Conservation (phyloP, 2,888 invertebrate species). For the Philereme vetulata region DNA sequence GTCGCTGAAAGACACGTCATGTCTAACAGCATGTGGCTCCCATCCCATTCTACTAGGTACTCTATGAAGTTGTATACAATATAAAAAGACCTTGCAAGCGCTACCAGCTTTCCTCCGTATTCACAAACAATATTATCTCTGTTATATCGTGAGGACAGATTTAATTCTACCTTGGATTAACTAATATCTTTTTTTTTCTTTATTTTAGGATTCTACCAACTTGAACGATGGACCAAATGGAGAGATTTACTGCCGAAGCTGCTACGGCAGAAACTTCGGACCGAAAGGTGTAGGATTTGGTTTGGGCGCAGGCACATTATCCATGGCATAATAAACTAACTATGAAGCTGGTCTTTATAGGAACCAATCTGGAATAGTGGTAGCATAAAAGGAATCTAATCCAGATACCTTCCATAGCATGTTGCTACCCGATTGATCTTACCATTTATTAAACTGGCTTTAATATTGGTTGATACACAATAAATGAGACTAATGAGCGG, state of each 20-base stretch:
- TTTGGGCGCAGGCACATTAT: conserved; percentile 94
- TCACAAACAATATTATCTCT: too few relatives aligned
- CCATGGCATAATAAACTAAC: conserved; percentile 88
- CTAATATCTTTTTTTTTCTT: conserved; percentile 18
- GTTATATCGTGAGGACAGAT: too few relatives aligned
- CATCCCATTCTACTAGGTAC: conserved; percentile 6
- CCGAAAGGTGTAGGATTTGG: conserved; percentile 96
- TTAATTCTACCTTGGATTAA: too few relatives aligned
- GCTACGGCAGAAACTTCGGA: conserved; percentile 94
- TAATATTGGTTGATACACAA: conserved; percentile 80
- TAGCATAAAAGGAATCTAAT: conserved; percentile 77
- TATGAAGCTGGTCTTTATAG: conserved; percentile 80
- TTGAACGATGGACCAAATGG: conserved; percentile 96
- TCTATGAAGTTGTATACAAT: too few relatives aligned
- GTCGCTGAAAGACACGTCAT: conserved; percentile 18
- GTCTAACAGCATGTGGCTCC: background rate
- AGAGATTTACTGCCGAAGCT: conserved; percentile 96
- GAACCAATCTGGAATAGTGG: conserved; percentile 58
- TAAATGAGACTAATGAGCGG: conserved; percentile 73
- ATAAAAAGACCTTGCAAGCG: too few relatives aligned
- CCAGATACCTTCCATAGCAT: conserved; percentile 48
- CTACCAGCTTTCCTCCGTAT: background rate
- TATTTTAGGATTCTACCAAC: conserved; percentile 91
- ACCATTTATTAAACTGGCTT: conserved; percentile 82
- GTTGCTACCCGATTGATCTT: conserved; percentile 72